These are phyloP conservation scores for Clupea harengus DNA, from an alignment of 2,113 vertebrate genomes.

Conservation along the genomic window DNA sequence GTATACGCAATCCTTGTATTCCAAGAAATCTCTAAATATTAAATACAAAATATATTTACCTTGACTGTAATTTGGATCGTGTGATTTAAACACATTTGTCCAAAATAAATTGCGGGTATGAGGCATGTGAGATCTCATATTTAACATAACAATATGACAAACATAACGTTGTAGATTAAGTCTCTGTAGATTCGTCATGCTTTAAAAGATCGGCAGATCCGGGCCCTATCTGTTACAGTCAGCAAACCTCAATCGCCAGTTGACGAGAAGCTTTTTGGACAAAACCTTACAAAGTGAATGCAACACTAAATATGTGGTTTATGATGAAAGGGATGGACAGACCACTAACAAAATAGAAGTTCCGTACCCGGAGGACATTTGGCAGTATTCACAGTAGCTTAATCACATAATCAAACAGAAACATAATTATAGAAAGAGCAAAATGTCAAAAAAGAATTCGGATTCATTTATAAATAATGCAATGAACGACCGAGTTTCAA, in stretches of 20 bases:
- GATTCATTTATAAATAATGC: background rate
- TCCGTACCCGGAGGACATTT: background rate
- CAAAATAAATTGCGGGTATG: background rate
- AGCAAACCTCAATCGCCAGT: background rate
- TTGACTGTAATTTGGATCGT: background rate
- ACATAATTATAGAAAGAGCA: background rate
- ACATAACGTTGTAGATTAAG: background rate
- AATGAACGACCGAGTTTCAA: background rate
- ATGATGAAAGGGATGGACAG: background rate
- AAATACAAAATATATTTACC: too few species aligned
- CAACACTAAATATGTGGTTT: background rate
- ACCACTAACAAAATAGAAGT: background rate
- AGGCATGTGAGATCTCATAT: background rate
- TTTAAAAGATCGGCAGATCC: background rate
- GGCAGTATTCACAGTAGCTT: background rate
- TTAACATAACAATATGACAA: background rate
- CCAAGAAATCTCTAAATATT: background rate
- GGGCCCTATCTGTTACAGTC: background rate
- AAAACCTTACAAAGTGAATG: background rate
- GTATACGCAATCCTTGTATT: background rate
- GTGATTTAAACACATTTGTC: background rate
- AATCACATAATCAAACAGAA: background rate
- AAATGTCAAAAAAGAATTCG: background rate
- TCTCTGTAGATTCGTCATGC: background rate
- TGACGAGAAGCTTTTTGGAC: background rate